Conservation (phyloP, 2,797 vertebrate species). For the Calcarius lapponicus region DNA sequence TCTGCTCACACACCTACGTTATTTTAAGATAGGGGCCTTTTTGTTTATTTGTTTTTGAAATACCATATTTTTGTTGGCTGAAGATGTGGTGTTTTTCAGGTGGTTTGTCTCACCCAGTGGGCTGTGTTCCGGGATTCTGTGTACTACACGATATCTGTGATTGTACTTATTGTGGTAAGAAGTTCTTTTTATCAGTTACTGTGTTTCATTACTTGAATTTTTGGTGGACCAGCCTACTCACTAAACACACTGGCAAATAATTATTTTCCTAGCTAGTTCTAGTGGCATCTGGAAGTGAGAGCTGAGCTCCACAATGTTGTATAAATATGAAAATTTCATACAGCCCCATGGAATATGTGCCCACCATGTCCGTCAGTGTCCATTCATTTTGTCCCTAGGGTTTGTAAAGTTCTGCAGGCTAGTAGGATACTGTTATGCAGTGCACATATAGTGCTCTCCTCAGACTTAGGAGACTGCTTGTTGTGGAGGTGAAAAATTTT, state of each 20-base stretch:
- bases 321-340: not conserved
- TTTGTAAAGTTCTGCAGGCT: not conserved
- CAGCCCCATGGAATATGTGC: not conserved
- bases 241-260: not conserved
- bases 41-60: not conserved
- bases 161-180: constrained; percentile 94
- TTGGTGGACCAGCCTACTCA: not conserved
- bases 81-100: constrained; percentile 77
- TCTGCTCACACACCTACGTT: not conserved
- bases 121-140: constrained; percentile 93
- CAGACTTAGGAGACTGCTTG: not conserved
- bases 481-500: not conserved
- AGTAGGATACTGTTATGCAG: not conserved
- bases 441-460: not conserved
- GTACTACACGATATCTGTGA: constrained; percentile 91
- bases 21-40: not conserved
- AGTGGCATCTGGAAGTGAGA: not conserved
- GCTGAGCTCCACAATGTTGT: not conserved
- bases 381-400: not conserved
- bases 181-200: not conserved
- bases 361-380: not conserved
- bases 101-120: constrained; percentile 93
- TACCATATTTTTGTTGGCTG: not conserved
- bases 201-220: not conserved
- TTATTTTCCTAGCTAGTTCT: not conserved